Evolutionary conservation across 2,797 vertebrate species (phyloP).

Genomic region (Echeneis naucrates): DNA sequence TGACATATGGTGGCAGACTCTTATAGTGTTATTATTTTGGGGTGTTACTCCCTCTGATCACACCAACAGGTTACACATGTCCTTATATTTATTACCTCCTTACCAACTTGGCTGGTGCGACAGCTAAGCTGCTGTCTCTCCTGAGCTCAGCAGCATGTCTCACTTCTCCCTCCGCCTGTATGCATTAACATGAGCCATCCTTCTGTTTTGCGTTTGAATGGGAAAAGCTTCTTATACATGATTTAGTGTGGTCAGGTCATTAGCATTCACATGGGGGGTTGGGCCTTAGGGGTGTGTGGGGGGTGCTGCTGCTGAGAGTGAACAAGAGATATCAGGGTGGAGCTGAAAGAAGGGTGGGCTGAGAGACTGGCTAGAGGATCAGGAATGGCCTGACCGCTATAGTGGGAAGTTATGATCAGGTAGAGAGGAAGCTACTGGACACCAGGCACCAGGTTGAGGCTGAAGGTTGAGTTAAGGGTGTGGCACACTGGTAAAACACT

Average conservation of each 20-base stretch:
- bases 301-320: slow-evolving; percentile 46
- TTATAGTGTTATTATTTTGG: slow-evolving; percentile 50
- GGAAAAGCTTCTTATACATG: slow-evolving; percentile 85
- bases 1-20: slow-evolving; percentile 65
- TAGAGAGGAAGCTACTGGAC: slow-evolving; percentile 23
- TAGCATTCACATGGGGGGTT: slow-evolving; percentile 79
- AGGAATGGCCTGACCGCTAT: slow-evolving; percentile 42
- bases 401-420: slow-evolving; percentile 26
- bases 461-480: slow-evolving; percentile 29
- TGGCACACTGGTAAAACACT: slow-evolving; percentile 42
- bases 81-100: slow-evolving; percentile 19
- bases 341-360: slow-evolving; percentile 56
- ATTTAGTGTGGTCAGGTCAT: slow-evolving; percentile 73
- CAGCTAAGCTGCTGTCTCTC: neutral
- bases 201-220: slow-evolving; percentile 79
- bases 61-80: slow-evolving; percentile 37
- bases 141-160: neutral
- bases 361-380: slow-evolving; percentile 21
- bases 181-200: slow-evolving; percentile 30
- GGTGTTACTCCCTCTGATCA: too few species aligned
- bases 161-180: slow-evolving; percentile 27
- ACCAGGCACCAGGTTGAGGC: slow-evolving; percentile 6
- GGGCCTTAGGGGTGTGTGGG: slow-evolving; percentile 20
- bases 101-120: neutral
- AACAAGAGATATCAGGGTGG: slow-evolving; percentile 65